Percentiles rank a stretch among this genome's conserved stretches.
Conservation (phyloP, 1,140 invertebrate genomes). For the Ridgeia piscesae region DNA sequence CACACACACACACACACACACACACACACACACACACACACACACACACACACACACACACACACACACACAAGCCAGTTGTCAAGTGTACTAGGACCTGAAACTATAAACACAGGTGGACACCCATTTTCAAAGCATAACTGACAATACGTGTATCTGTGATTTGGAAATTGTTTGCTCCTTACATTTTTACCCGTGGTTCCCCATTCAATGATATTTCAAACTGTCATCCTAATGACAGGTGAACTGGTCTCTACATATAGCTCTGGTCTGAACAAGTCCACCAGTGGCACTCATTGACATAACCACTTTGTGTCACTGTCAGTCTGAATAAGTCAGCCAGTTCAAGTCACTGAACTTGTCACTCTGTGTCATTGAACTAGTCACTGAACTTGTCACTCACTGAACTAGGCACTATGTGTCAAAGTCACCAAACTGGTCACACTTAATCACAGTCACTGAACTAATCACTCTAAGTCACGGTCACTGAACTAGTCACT, state of each 20-base stretch:
- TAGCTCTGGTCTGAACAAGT: neutral
- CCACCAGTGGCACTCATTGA: neutral
- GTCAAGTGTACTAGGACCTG: too few species aligned
- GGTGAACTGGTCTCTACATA: neutral
- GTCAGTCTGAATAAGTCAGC: neutral
- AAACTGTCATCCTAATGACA: too few species aligned
- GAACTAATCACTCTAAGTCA: neutral
- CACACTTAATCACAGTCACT: neutral
- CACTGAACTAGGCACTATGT: neutral
- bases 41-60: too few species aligned
- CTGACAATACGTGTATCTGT: too few species aligned
- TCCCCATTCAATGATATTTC: too few species aligned
- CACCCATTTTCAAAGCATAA: too few species aligned
- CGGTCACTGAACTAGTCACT: neutral
- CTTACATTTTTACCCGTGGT: too few species aligned
- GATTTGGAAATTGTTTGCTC: too few species aligned
- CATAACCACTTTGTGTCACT: neutral
- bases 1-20: too few species aligned
- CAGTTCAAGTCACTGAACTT: neutral
- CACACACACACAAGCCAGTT: too few species aligned
- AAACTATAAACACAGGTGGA: too few species aligned
- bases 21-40: too few species aligned
- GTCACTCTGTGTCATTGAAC: neutral
- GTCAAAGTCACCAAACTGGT: neutral
- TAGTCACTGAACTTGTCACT: neutral